phyloP scores from a whole-genome alignment of 2,888 invertebrate species.

The Cantharis rufa region DNA sequence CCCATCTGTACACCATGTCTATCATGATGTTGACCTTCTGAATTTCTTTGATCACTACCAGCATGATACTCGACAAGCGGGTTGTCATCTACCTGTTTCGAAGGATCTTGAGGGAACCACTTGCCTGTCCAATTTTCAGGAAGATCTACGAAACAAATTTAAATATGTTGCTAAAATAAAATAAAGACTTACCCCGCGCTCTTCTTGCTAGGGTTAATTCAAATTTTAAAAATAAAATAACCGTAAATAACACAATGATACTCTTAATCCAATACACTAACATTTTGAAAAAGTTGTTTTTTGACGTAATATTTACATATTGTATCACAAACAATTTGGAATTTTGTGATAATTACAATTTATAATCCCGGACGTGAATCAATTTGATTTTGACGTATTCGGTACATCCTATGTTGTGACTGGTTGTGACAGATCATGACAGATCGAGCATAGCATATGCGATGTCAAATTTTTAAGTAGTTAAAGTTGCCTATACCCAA shows the following conservation, averaged over 20 bases:
- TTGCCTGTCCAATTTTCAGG: conserved; percentile 48
- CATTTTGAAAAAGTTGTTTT: background rate
- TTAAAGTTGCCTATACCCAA: background rate
- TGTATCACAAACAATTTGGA: background rate
- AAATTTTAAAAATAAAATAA: background rate
- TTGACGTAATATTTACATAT: background rate
- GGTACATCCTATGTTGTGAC: background rate
- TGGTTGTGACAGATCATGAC: too few species aligned
- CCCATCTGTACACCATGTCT: conserved; percentile 63
- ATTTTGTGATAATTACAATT: background rate
- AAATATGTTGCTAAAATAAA: background rate
- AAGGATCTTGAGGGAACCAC: conserved; percentile 53
- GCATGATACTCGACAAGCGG: conserved; percentile 29
- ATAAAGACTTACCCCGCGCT: background rate
- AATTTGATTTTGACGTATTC: background rate
- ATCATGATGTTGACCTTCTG: conserved; percentile 20
- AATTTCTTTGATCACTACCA: conserved; percentile 35
- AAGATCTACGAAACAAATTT: background rate
- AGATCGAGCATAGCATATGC: too few species aligned
- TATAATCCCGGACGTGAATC: background rate
- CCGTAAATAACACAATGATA: background rate
- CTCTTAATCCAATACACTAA: background rate
- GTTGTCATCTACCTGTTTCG: conserved; percentile 37
- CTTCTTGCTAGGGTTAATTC: background rate
- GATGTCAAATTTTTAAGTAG: background rate